Conservation (phyloP, 1,140 invertebrate species). For the Drosophila pallidifrons region DNA sequence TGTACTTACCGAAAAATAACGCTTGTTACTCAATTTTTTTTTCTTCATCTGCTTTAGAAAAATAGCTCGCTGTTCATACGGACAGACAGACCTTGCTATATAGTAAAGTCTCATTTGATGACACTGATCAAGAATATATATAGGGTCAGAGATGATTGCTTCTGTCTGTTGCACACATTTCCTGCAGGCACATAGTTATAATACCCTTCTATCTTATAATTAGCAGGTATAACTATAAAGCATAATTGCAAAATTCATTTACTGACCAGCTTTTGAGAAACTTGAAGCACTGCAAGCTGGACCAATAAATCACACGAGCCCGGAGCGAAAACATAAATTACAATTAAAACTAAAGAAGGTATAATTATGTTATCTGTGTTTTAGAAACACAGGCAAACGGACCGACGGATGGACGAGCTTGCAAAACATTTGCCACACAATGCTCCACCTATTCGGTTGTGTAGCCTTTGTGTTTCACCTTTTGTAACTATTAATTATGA, state of each 20-base stretch:
- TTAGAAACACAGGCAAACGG: slow-evolving; percentile 28
- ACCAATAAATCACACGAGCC: slow-evolving; percentile 60
- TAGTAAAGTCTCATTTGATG: too few relatives aligned
- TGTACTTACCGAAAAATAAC: too few relatives aligned
- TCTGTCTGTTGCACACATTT: too few relatives aligned
- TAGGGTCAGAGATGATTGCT: too few relatives aligned
- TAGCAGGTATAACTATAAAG: neutral
- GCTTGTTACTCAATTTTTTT: too few relatives aligned
- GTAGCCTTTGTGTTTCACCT: slow-evolving; percentile 68
- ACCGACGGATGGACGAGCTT: slow-evolving; percentile 36
- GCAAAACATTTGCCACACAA: slow-evolving; percentile 44
- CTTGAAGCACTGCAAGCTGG: neutral
- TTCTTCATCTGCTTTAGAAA: too few relatives aligned
- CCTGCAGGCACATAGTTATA: too few relatives aligned
- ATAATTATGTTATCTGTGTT: slow-evolving; percentile 67
- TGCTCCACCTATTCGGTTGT: slow-evolving; percentile 17
- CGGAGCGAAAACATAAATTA: slow-evolving; percentile 68
- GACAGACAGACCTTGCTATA: too few relatives aligned
- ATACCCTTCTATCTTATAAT: too few relatives aligned
- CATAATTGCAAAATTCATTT: neutral
- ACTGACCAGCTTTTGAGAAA: neutral
- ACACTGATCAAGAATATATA: too few relatives aligned
- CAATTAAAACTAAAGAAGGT: slow-evolving; percentile 70
- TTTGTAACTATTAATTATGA: slow-evolving; percentile 76
- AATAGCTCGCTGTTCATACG: too few relatives aligned